Conservation (phyloP, 2,797 vertebrate species). For the Rhabdomys pumilio region DNA sequence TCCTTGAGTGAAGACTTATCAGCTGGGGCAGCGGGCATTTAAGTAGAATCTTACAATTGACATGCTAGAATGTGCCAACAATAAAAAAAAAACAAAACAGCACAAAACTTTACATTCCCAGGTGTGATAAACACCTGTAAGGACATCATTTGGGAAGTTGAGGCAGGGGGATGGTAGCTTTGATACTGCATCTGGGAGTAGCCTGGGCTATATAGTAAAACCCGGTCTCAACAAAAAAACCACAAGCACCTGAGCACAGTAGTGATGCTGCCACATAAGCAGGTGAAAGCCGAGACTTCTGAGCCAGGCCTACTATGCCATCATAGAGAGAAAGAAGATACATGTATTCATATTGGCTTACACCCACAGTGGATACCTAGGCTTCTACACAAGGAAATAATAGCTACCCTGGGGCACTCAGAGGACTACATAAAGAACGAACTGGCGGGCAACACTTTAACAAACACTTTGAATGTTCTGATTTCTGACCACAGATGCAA, state of each 20-base stretch:
- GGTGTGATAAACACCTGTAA: background rate
- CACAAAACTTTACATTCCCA: background rate
- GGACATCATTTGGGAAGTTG: background rate
- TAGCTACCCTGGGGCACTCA: background rate
- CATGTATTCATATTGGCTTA: background rate
- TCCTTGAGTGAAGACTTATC: background rate
- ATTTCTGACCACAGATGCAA: conserved; percentile 42
- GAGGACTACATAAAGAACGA: background rate
- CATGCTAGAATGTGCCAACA: background rate
- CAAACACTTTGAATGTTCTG: conserved; percentile 2
- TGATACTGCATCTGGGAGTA: background rate
- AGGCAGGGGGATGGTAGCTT: background rate
- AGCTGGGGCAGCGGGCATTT: background rate
- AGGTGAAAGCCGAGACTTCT: conserved; percentile 14
- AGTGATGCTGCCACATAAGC: background rate
- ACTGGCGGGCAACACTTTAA: background rate
- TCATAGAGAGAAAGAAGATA: background rate
- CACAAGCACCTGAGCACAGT: background rate
- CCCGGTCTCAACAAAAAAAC: background rate
- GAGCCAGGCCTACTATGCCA: background rate
- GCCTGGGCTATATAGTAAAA: background rate
- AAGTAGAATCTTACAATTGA: background rate
- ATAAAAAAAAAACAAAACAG: background rate
- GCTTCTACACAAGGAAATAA: conserved; percentile 40
- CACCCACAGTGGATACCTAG: background rate